phyloP scores from a whole-genome alignment of 2,797 vertebrate species.

The Atherinosoma microstoma region DNA sequence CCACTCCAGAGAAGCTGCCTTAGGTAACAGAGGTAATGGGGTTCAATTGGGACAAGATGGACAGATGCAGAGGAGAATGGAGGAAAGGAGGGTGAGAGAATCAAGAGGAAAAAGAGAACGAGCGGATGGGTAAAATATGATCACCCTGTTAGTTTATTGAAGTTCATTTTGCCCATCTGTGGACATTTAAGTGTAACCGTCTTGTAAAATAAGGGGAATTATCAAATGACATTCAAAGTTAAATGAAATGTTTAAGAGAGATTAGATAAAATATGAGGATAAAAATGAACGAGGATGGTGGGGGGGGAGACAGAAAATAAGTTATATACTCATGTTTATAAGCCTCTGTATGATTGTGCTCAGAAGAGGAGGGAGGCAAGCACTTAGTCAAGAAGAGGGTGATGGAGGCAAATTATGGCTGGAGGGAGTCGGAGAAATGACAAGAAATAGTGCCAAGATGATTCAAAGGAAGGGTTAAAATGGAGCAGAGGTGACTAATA shows the following conservation, averaged over 20 bases:
- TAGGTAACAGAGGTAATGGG: constrained; percentile 76
- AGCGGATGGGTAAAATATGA: not conserved
- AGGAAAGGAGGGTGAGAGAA: not conserved
- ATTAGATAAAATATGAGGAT: not conserved
- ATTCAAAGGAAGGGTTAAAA: not conserved
- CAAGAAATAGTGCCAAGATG: not conserved
- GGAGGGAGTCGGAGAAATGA: not conserved
- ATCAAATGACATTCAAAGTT: not conserved
- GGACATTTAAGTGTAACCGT: not conserved
- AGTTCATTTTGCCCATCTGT: not conserved
- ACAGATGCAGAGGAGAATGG: constrained; percentile 9
- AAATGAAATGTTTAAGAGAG: not conserved
- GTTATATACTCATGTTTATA: not conserved
- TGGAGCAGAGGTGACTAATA: not conserved
- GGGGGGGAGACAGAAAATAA: not conserved
- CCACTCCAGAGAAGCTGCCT: constrained; percentile 66
- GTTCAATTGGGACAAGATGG: constrained; percentile 52
- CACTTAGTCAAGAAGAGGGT: not conserved
- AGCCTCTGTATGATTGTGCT: not conserved
- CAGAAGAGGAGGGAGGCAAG: not conserved
- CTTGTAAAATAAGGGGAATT: not conserved
- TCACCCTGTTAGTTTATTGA: not conserved
- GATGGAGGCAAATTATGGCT: not conserved
- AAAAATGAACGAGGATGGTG: not conserved
- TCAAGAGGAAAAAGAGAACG: not conserved